Evolutionary conservation across 2,797 vertebrate species (phyloP), one percentile per base, ranked within the genome.

Genomic region (Parauchenoglanis punctatus): DNA sequence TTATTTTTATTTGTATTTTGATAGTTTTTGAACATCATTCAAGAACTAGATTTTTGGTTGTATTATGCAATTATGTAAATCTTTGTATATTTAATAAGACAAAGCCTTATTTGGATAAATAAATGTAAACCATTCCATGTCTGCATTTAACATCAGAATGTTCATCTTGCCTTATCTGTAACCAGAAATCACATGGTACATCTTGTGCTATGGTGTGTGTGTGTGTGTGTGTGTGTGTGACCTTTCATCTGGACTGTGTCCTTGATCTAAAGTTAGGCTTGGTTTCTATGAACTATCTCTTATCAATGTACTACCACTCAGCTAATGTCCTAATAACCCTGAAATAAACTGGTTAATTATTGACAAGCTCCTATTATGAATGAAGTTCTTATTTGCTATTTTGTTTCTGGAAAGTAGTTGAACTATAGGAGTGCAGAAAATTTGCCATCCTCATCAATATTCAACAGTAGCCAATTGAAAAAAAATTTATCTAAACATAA

Each of bases 301-400:
- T 85, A 85, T 88, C 83, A 65, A 23, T 65, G 58, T 88, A 40
- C 87, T 40, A 52, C 65, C 63, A 56, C 31, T 58, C 20, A 81
- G 10, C 56, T 88, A n/a, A 52, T 81, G 31, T 67, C 83, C 77
- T 85, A 85, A 82, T 56, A 75, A 65, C 54, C 68, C 67, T 88
- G 87, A 73, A 49, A 67, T 56, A 83, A 81, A 58, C 54, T 31
- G 6, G 78, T 88, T 67, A 85, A 88, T 85, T 10, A 82, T 46
- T 85, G 17, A 85, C 46, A 59, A 75, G 25, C 83, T 63, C 7
- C 11, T 52, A 8, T 63, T 13, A 52, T 63, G 56, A 76, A 76
- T 76, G 25, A 46, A 46, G 6, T 5, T 10, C 20, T 44, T 73
- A 20, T 7, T n/a, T 84, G 28, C 11, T 4, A 17, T 25, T 3